Base-by-base conservation (phyloP, 2,888 invertebrate species). In the Troides helena region DNA sequence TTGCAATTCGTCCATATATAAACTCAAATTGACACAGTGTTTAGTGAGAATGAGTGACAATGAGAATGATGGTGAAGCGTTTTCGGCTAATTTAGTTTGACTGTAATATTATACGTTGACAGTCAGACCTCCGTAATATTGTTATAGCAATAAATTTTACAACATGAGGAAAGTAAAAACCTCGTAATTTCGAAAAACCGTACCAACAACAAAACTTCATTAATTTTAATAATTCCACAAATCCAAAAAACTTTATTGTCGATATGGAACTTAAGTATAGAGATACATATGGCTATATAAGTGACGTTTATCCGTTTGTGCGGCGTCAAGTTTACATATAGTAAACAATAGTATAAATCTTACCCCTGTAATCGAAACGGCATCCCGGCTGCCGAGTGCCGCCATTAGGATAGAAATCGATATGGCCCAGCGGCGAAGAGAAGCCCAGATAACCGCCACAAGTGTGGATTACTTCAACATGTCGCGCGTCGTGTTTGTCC, bases 401-500 rank as follows among this genome's bases (percentile, higher is more conserved):
- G 0, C 94, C 94, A 74, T 94, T 95, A 0, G 94, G 94, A 74
- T 94, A 95, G 79, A 94, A 94, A 84, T 95, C 94, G n/a, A 94
- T 93, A 74, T 94, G 94, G 0, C 94, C 94, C 67, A 94, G 79
- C 0, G 94, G 93, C 1, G 93, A 87, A 17, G 90, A 85, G 72
- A 94, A 94, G n/a, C 94, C 94, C 2, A 94, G 86, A 77, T 93
- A 94, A 0, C 94, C 94, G 2, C 94, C 94, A 67, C 94, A 94
- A 0, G 94, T 94, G 77, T 95, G 94, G 56, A 95, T 94, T 23
- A 94, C 94, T 76, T 94, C 94, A 2, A 95, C 94, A 72, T 94
- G 93, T 1, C 92, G 85, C 0, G 94, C 95, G 74, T 94, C 94
- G 65, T 92, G 92, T 68, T 92, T 91, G 81, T 94, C 94, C 65